Evolutionary conservation across 2,113 vertebrate genomes (phyloP).

Genomic region (Perca fluviatilis): DNA sequence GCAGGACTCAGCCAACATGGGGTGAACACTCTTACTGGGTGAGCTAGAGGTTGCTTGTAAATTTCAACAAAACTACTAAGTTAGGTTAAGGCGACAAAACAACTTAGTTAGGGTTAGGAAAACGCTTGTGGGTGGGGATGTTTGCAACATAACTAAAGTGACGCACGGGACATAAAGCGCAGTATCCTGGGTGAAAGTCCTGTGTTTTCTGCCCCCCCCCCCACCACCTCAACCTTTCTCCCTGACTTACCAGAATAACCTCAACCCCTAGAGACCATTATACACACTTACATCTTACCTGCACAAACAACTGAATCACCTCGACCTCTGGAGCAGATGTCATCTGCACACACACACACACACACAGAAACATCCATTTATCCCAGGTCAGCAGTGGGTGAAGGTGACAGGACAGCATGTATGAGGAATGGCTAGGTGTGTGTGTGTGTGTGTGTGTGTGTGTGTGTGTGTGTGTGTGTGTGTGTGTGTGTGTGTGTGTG

Average conservation of each 20-base stretch:
- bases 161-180: too few relatives aligned
- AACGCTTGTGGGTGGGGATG: too few relatives aligned
- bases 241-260: background rate
- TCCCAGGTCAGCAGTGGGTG: constrained; percentile 26
- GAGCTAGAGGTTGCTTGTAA: too few relatives aligned
- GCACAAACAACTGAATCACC: constrained; percentile 10
- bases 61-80: too few relatives aligned
- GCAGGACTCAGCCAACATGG: too few relatives aligned
- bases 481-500: background rate
- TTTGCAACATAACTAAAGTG: too few relatives aligned
- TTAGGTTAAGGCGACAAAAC: too few relatives aligned
- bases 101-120: too few relatives aligned
- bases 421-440: constrained; percentile 1
- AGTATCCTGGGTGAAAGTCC: too few relatives aligned
- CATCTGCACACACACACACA: background rate
- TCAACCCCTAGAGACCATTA: constrained; percentile 2
- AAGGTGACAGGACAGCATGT: background rate
- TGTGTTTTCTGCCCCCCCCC: too few relatives aligned
- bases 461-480: background rate
- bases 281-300: background rate
- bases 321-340: background rate
- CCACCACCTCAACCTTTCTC: too few relatives aligned
- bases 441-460: background rate
- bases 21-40: too few relatives aligned
- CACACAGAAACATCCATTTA: background rate